Conservation (phyloP, 2,797 vertebrate species). For the Leptodactylus fallax region DNA sequence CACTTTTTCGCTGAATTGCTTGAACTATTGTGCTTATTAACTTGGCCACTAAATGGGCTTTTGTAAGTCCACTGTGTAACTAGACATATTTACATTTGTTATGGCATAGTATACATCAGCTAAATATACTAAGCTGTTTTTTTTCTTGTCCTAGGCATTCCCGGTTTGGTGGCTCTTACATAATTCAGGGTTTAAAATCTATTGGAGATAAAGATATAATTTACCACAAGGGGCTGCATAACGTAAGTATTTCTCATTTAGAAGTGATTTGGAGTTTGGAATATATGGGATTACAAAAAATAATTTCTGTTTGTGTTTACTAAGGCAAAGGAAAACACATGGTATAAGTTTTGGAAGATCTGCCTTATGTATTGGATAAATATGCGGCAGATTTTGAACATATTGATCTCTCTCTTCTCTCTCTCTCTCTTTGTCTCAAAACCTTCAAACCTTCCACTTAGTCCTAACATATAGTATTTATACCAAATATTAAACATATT, state of each 20-base stretch:
- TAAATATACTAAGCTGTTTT: background rate
- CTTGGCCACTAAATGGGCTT: too few species aligned
- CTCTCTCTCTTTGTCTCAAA: too few species aligned
- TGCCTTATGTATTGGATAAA: too few species aligned
- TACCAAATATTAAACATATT: too few species aligned
- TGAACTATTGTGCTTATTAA: too few species aligned
- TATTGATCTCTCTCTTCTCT: too few species aligned
- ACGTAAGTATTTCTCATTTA: slow-evolving; percentile 77
- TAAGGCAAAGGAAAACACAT: background rate
- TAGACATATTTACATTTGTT: background rate
- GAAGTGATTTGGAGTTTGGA: background rate
- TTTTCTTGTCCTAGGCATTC: slow-evolving; percentile 83
- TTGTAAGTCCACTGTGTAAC: too few species aligned
- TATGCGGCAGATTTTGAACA: too few species aligned
- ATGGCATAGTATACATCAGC: background rate
- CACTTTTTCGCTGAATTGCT: too few species aligned
- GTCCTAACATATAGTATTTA: too few species aligned
- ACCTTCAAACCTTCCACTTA: too few species aligned
- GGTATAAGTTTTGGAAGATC: background rate
- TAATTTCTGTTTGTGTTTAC: background rate
- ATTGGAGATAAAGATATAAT: slow-evolving; percentile 89
- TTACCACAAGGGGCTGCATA: slow-evolving; percentile 90
- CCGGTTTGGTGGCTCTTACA: slow-evolving; percentile 90
- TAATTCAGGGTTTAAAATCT: slow-evolving; percentile 90
- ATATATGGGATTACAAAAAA: background rate